Evolutionary conservation across 2,888 invertebrate species (phyloP), one percentile per base, ranked within the genome.

Genomic region (Harmothoe impar): DNA sequence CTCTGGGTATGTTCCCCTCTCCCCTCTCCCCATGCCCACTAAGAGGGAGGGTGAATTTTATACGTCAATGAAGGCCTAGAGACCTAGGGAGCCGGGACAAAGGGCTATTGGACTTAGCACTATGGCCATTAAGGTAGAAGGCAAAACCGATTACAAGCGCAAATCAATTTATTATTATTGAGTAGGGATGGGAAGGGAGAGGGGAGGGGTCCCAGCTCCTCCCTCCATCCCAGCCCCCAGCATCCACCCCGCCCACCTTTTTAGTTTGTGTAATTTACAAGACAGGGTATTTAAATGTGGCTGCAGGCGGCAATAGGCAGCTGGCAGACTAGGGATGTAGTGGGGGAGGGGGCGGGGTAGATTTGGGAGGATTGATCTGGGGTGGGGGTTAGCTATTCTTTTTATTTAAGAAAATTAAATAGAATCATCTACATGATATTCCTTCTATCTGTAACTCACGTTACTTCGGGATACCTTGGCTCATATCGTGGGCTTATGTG

Each of bases 121-220:
- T 29, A 72, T 72, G 72, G n/a, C 72, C 72, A 29, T 72, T 72
- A 72, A 72, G 15, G 29, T 15, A 15, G 72, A 72, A 23, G 72
- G 12, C 5, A 72, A 72, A 72, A 72, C 72, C 72, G 72, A 72
- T 72, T 72, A 29, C 72, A 29, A 25, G 15, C 72, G 15, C 15
- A 72, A 72, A 72, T 29, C 72, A 72, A 72, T 72, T 72, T 72
- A 72, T 72, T 72, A 72, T 72, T 29, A 72, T 29, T 72, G 72
- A 72, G n/a, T 25, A 72, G 72, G n/a, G 72, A 25, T 29, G 25
- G 25, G 43, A 7, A 43, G 43, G 43, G 43, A 43, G 43, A 43
- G 43, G 43, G 43, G 43, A 43, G 43, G 43, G 43, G 43, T 10
- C 43, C 10, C 10, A 43, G 43, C 43, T 43, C 43, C 43, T 20